Evolutionary conservation across 1,140 invertebrate genomes (phyloP).

Genomic region (Heterodera carotae): DNA sequence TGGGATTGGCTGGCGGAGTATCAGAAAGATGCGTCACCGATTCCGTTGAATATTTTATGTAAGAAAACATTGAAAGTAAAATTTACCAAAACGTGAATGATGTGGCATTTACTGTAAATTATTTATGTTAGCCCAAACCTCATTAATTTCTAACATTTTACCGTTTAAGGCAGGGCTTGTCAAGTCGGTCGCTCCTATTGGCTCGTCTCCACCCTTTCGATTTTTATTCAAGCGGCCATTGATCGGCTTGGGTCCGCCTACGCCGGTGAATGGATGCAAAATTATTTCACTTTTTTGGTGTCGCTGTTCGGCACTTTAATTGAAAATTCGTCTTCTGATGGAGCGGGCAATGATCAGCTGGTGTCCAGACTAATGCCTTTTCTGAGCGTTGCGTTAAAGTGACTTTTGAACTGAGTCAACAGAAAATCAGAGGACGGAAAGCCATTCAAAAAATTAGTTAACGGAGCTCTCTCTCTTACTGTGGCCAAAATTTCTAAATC

Average conservation of each 20-base stretch:
- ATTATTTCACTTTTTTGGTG: slow-evolving; percentile 47
- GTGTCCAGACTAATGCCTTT: slow-evolving; percentile 47
- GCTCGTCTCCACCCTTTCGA: slow-evolving; percentile 14
- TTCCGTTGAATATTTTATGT: slow-evolving; percentile 47
- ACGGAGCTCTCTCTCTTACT: no score
- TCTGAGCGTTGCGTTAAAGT: slow-evolving; percentile 48
- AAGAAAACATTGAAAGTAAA: slow-evolving; percentile 6
- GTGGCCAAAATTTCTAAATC: no score
- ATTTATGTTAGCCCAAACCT: no score
- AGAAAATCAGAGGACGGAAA: no score
- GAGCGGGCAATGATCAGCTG: slow-evolving; percentile 34
- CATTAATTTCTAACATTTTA: slow-evolving; percentile 4
- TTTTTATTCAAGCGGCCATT: background rate
- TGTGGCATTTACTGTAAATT: no score
- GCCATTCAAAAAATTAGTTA: no score
- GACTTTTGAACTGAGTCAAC: background rate
- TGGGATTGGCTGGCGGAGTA: slow-evolving; percentile 40
- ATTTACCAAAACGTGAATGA: no score
- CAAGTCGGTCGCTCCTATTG: slow-evolving; percentile 15
- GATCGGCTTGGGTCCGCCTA: slow-evolving; percentile 38
- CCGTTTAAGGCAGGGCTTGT: slow-evolving; percentile 14
- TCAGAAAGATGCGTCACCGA: slow-evolving; percentile 37
- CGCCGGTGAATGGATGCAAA: slow-evolving; percentile 33
- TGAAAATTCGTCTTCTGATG: slow-evolving; percentile 33
- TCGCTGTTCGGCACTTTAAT: slow-evolving; percentile 37